Base-by-base conservation (phyloP, 2,888 invertebrate species). In the Andrena minutula region DNA sequence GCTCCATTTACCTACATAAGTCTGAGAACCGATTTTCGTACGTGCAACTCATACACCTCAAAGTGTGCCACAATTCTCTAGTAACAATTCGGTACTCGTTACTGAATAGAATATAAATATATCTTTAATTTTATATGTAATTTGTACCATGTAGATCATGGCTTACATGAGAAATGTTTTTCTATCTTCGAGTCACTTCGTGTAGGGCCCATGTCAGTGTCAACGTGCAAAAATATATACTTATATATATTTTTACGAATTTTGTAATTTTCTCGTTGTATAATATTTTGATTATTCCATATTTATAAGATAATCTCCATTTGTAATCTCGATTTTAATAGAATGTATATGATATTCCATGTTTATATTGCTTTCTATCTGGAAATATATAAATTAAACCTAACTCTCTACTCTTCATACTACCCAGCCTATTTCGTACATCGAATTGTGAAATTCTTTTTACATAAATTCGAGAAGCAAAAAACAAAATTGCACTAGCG, bases 41-140 rank as follows among this genome's bases (percentile, higher is more conserved):
- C 10, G 47, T 63, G 51, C 28, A 65, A 76, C 68, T 56, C 35
- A 7, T 71, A 75, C 56, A 83, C 32, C 51, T 63, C 49, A 65
- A 79, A 68, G n/a, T 70, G 83, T 83, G 82, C 83, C 82, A 83
- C 72, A 61, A 61, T 72, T 82, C 53, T 61, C 28, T 61, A 74
- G 20, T 75, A 30, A 61, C 23, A 26, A 16, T 71, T 65, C 60
- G 28, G 47, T 71, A 64, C 10, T 49, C 26, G 35, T n/a, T 60
- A 61, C 61, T 56, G 51, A 61, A 16, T 66, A 58, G 30, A 56
- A 51, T 65, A 75, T 68, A 69, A 68, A 12, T 64, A 82, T 68
- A 70, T 73, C 30, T 79, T 66, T 75, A 75, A 75, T 71, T 70
- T 75, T 83, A 5, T 75, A 82, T 47, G 23, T 65, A 65, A 80